Evolutionary conservation across 2,888 invertebrate genomes (phyloP).

Genomic region (Limnephilus auricula): DNA sequence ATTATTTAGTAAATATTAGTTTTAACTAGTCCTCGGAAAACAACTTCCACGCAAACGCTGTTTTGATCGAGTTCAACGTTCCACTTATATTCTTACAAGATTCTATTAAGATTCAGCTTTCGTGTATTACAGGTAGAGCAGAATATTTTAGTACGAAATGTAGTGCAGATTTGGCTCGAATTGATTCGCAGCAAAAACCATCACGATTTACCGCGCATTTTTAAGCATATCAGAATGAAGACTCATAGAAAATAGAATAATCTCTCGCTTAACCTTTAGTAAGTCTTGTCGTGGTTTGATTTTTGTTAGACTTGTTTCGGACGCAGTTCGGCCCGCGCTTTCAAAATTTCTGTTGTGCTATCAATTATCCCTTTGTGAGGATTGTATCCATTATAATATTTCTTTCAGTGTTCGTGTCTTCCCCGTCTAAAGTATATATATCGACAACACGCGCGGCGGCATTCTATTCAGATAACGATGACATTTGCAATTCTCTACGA

Average conservation of each 20-base stretch:
- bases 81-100: background rate
- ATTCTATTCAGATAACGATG: constrained; percentile 76
- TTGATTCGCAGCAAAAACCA: background rate
- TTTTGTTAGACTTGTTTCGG: background rate
- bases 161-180: background rate
- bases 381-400: constrained; percentile 7
- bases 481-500: constrained; percentile 68
- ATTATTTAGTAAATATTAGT: background rate
- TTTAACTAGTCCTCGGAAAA: background rate
- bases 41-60: background rate
- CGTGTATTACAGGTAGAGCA: background rate
- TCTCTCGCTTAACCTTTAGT: background rate
- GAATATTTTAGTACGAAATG: background rate
- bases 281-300: background rate
- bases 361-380: constrained; percentile 3
- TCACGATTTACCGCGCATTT: background rate
- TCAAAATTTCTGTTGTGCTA: background rate
- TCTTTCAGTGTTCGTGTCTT: constrained; percentile 78
- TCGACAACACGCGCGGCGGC: constrained; percentile 72
- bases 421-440: constrained; percentile 78
- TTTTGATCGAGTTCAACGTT: background rate
- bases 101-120: background rate
- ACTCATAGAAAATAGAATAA: background rate
- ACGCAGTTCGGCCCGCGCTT: constrained; percentile 29
- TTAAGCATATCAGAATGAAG: background rate